A percentile compares a stretch with the other conserved stretches of the same genome.
phyloP scores from a whole-genome alignment of 2,113 vertebrate genomes.

The Tinamus guttatus region DNA sequence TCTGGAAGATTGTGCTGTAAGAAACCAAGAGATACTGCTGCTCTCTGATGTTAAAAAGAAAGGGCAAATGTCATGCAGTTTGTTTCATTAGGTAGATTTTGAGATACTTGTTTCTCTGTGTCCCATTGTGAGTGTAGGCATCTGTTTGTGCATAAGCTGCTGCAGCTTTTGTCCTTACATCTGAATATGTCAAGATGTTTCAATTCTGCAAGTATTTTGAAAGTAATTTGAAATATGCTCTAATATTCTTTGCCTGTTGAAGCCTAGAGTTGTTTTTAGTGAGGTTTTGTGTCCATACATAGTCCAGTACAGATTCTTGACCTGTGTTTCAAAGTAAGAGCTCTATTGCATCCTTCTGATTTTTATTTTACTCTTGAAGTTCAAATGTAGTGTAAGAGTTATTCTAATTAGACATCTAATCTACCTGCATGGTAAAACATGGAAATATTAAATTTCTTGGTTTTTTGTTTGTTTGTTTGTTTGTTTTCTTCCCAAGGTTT shows the following conservation, averaged over 20 bases:
- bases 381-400: background rate
- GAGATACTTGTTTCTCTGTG: too few species aligned
- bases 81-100: background rate
- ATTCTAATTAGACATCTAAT: background rate
- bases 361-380: background rate
- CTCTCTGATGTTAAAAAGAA: background rate
- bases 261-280: background rate
- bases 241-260: background rate
- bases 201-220: background rate
- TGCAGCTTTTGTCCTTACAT: background rate
- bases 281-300: background rate
- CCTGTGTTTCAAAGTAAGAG: background rate
- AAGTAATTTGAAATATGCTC: background rate
- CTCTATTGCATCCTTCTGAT: background rate
- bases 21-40: background rate
- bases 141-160: background rate
- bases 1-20: background rate
- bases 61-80: background rate
- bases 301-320: background rate
- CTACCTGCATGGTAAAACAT: background rate
- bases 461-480: constrained; percentile 17
- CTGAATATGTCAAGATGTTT: background rate
- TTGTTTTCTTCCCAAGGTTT: constrained; percentile 82
- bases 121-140: fast-evolving
- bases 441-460: background rate